These are phyloP conservation scores for Idris sp. DNA, from an alignment of 1,140 invertebrate species.

Conservation along the genomic window DNA sequence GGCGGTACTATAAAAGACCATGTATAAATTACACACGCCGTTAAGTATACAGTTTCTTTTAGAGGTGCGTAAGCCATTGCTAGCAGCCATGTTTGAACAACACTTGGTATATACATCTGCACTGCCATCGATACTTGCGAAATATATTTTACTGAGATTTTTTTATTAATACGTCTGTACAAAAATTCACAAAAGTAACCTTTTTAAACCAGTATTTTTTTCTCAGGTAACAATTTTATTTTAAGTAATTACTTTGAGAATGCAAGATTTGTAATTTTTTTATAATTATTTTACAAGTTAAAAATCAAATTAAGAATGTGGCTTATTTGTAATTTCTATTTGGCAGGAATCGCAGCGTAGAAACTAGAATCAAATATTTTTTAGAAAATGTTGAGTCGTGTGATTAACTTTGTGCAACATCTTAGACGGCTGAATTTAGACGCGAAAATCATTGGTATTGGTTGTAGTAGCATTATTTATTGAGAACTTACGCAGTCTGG, in stretches of 20 bases:
- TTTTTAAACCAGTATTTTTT: too few species aligned
- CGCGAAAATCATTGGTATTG: slow-evolving; percentile 11
- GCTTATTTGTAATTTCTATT: neutral
- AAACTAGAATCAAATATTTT: too few species aligned
- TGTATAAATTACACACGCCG: slow-evolving; percentile 60
- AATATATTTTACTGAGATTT: too few species aligned
- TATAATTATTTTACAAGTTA: too few species aligned
- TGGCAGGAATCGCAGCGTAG: slow-evolving; percentile 5
- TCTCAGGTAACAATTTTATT: too few species aligned
- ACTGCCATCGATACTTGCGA: slow-evolving; percentile 20
- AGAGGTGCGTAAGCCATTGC: slow-evolving; percentile 58
- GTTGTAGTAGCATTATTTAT: slow-evolving; percentile 63
- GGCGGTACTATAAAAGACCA: slow-evolving; percentile 68
- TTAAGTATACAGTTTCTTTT: slow-evolving; percentile 62
- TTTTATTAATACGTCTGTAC: too few species aligned
- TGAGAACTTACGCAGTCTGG: slow-evolving; percentile 46
- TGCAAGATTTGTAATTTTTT: too few species aligned
- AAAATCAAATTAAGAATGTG: too few species aligned
- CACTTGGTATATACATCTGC: slow-evolving; percentile 43
- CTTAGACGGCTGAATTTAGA: slow-evolving; percentile 26
- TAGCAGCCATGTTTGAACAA: slow-evolving; percentile 58
- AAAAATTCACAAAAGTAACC: too few species aligned
- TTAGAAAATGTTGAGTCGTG: neutral
- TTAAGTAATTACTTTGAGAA: too few species aligned
- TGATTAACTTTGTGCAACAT: slow-evolving; percentile 19